Evolutionary conservation across 2,888 invertebrate genomes (phyloP).

Genomic region (Chaitophorus viminalis): DNA sequence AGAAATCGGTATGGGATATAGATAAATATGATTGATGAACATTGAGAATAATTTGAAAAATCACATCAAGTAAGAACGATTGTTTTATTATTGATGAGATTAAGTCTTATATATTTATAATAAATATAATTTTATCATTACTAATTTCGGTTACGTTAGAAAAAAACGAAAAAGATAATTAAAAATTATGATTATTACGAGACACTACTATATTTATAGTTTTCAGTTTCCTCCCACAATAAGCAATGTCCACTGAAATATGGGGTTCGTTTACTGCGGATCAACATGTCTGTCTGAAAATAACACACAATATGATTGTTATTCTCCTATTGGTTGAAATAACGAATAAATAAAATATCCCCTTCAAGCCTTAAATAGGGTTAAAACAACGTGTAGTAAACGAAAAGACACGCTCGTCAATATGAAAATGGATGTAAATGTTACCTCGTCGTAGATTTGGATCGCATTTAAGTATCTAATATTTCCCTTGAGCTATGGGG

Average conservation of each 20-base stretch:
- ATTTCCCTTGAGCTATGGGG: conserved; percentile 23
- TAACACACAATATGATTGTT: background rate
- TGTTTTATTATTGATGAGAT: too few species aligned
- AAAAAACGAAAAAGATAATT: too few species aligned
- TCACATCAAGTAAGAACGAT: too few species aligned
- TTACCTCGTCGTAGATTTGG: conserved; percentile 35
- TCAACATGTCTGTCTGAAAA: conserved; percentile 12
- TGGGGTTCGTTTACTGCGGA: conserved; percentile 18
- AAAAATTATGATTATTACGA: too few species aligned
- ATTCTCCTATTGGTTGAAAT: background rate
- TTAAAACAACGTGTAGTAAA: conserved; percentile 21
- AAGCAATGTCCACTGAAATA: background rate
- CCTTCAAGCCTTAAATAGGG: background rate
- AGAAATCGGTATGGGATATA: too few species aligned
- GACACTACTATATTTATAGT: too few species aligned
- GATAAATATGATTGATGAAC: too few species aligned
- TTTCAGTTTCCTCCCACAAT: background rate
- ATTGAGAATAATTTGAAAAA: too few species aligned
- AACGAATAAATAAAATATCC: background rate
- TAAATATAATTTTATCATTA: too few species aligned
- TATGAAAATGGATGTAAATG: conserved; percentile 20
- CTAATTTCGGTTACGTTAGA: too few species aligned
- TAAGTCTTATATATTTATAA: too few species aligned
- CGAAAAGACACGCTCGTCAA: conserved; percentile 6
- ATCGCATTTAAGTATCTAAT: conserved; percentile 25